Conservation (phyloP, 2,113 vertebrate genomes). For the Ranitomeya imitator region DNA sequence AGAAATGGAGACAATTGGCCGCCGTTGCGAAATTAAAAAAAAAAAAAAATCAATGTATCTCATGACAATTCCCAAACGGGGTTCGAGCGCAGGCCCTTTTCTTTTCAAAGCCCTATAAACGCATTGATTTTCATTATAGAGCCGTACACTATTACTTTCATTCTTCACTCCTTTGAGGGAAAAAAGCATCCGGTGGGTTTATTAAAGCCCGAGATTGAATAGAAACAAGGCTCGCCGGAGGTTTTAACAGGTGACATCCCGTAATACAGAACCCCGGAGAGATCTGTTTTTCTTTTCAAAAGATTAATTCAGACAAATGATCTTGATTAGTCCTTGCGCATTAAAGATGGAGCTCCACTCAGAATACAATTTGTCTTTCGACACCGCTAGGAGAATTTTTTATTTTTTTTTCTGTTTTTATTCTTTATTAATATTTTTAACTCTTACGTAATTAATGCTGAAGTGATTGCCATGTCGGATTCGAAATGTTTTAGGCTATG, state of each 20-base stretch:
- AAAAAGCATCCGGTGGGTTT: slow-evolving; percentile 41
- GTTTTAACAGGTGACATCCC: slow-evolving; percentile 35
- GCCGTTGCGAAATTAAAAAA: neutral
- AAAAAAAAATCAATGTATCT: slow-evolving; percentile 54
- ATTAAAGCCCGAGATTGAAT: slow-evolving; percentile 47
- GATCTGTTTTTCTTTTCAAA: slow-evolving; percentile 29
- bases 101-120: slow-evolving; percentile 34
- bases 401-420: neutral
- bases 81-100: slow-evolving; percentile 19
- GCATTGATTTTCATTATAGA: slow-evolving; percentile 48
- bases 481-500: too few species aligned
- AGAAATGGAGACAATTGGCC: slow-evolving; percentile 38
- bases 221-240: slow-evolving; percentile 5
- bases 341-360: slow-evolving; percentile 30
- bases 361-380: neutral
- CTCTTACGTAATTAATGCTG: neutral
- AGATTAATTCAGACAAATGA: slow-evolving; percentile 51
- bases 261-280: slow-evolving; percentile 18
- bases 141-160: slow-evolving; percentile 46
- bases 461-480: too few species aligned
- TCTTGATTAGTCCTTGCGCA: slow-evolving; percentile 55
- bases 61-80: slow-evolving; percentile 32
- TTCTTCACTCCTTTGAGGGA: slow-evolving; percentile 34
- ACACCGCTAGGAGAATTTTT: neutral
- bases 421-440: neutral